phyloP scores from a whole-genome alignment of 2,113 vertebrate genomes.

The Dermatemys mawii region DNA sequence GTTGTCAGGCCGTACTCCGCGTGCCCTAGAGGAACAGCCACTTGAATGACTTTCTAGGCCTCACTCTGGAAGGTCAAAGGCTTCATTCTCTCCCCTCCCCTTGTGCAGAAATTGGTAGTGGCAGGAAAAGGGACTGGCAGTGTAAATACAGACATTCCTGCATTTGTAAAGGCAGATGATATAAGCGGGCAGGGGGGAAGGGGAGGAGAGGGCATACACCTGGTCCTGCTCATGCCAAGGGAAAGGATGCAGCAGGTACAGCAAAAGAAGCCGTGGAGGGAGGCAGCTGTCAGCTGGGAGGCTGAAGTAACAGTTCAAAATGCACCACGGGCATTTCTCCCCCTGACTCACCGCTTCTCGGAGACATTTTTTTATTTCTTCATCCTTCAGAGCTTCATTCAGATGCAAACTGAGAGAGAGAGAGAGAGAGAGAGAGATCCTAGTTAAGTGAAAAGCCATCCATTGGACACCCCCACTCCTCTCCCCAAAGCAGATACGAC shows the following conservation, averaged over 20 bases:
- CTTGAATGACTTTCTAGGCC: no score
- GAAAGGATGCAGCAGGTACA: not conserved
- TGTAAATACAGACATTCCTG: no score
- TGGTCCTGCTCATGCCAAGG: no score
- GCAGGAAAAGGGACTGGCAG: no score
- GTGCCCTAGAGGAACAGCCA: no score
- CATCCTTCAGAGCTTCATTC: conserved; percentile 71
- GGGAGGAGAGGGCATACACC: no score
- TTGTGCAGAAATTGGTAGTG: not conserved
- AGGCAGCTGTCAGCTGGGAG: not conserved
- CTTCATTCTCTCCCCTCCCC: no score
- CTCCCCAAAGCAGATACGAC: fast-evolving
- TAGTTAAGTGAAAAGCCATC: conserved; percentile 16
- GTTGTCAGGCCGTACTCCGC: not conserved
- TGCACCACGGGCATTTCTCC: not conserved
- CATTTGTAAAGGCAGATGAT: no score
- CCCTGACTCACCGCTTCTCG: conserved; percentile 75
- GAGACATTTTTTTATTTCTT: conserved; percentile 77
- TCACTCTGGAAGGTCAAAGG: no score
- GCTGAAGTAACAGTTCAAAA: not conserved
- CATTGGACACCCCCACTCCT: not conserved
- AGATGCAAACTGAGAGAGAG: conserved; percentile 71
- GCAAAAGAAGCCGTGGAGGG: not conserved
- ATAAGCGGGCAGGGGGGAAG: no score
- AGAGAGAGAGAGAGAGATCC: conserved; percentile 43